These are phyloP conservation scores for Sesia apiformis DNA, from an alignment of 2,888 invertebrate genomes.

Conservation along the genomic window DNA sequence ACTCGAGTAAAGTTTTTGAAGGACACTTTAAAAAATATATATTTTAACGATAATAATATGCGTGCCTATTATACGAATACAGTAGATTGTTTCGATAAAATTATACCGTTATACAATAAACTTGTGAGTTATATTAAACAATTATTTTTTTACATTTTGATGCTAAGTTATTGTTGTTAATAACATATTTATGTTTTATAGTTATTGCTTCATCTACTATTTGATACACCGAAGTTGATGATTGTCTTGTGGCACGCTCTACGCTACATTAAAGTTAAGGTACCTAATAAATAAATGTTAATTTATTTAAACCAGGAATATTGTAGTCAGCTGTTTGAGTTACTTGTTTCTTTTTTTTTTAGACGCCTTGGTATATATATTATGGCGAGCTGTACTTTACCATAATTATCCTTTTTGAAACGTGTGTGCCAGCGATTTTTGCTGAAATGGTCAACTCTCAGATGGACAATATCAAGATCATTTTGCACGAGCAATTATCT, in stretches of 20 bases:
- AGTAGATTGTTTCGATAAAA: not conserved
- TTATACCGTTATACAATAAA: not conserved
- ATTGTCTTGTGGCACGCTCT: not conserved
- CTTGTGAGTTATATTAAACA: not conserved
- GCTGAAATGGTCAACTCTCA: conserved; percentile 2
- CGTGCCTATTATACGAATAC: not conserved
- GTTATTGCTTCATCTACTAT: not conserved
- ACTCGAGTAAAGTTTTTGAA: not conserved
- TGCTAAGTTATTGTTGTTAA: not conserved
- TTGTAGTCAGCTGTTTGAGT: not conserved
- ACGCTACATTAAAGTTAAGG: not conserved
- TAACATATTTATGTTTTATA: not conserved
- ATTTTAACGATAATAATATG: not conserved
- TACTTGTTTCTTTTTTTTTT: not conserved
- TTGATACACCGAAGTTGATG: not conserved
- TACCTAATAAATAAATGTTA: not conserved
- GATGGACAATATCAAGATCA: conserved; percentile 3
- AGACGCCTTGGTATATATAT: too few species aligned
- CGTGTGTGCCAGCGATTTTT: not conserved
- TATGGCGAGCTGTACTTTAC: not conserved
- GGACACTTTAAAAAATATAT: not conserved
- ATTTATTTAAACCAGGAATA: not conserved
- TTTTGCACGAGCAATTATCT: not conserved
- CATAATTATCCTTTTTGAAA: not conserved
- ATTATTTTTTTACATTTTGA: not conserved